Evolutionary conservation across 1,140 invertebrate species (phyloP).

Genomic region (Lucilia cuprina): DNA sequence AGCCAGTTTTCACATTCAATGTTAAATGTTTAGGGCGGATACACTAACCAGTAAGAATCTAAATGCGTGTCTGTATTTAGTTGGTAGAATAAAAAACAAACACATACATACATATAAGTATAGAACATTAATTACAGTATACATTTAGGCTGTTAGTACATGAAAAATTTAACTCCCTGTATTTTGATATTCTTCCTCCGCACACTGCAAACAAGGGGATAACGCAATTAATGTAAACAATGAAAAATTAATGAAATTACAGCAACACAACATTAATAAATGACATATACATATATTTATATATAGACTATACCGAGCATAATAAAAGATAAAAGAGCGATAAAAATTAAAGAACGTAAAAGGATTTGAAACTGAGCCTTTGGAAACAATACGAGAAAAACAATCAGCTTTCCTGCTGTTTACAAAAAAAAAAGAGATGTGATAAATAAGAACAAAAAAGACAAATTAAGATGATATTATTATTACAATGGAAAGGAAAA

Average conservation of each 20-base stretch:
- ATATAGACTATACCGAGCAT: not conserved
- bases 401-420: not conserved
- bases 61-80: not conserved
- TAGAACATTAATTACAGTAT: not conserved
- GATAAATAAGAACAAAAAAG: not conserved
- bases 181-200: not conserved
- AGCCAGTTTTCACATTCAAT: not conserved
- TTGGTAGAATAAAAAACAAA: no score
- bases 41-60: not conserved
- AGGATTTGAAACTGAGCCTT: conserved; percentile 1
- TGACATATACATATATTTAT: not conserved
- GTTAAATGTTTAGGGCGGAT: not conserved
- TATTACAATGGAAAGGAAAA: not conserved
- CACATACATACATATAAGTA: no score
- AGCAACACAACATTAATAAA: not conserved
- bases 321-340: not conserved
- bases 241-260: conserved; percentile 15
- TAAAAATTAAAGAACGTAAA: not conserved
- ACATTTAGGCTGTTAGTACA: not conserved
- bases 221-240: conserved; percentile 15
- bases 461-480: not conserved
- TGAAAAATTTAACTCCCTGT: not conserved
- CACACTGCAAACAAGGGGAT: not conserved
- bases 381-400: not conserved
- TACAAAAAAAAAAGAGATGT: not conserved